phyloP scores from a whole-genome alignment of 2,888 invertebrate genomes.

The Tetanocera ferruginea region DNA sequence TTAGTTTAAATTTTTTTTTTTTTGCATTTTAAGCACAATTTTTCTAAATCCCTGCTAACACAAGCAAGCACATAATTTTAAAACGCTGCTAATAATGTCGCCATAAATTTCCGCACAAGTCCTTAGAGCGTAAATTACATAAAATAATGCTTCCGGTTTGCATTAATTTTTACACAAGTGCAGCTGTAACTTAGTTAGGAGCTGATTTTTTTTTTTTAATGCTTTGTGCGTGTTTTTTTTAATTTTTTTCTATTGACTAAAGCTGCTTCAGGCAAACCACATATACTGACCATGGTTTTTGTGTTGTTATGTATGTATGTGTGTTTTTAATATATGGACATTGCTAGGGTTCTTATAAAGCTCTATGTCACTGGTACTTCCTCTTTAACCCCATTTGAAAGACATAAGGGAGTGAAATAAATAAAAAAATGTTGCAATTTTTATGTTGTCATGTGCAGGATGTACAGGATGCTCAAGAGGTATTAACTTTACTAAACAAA shows the following conservation, averaged over 20 bases:
- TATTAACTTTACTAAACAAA: too few relatives aligned
- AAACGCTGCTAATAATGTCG: neutral
- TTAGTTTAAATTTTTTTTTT: neutral
- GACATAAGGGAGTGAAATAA: too few relatives aligned
- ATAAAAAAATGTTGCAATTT: too few relatives aligned
- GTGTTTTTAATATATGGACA: too few relatives aligned
- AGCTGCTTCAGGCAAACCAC: neutral
- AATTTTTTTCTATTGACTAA: neutral
- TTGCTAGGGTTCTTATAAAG: too few relatives aligned
- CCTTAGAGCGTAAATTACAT: conserved; percentile 1
- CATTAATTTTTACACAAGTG: neutral
- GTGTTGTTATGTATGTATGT: too few relatives aligned
- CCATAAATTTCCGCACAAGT: neutral
- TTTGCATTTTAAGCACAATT: too few relatives aligned
- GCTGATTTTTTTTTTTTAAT: neutral
- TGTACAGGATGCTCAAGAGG: too few relatives aligned
- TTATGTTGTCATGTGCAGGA: too few relatives aligned
- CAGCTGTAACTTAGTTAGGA: neutral
- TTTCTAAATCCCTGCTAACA: neutral
- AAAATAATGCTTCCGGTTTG: neutral
- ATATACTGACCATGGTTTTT: neutral
- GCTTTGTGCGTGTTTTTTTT: neutral
- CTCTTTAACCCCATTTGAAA: too few relatives aligned
- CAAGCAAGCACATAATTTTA: neutral
- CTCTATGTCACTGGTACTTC: too few relatives aligned